These are phyloP conservation scores for Sycobia sp. DNA, from an alignment of 1,140 invertebrate species.

Conservation along the genomic window DNA sequence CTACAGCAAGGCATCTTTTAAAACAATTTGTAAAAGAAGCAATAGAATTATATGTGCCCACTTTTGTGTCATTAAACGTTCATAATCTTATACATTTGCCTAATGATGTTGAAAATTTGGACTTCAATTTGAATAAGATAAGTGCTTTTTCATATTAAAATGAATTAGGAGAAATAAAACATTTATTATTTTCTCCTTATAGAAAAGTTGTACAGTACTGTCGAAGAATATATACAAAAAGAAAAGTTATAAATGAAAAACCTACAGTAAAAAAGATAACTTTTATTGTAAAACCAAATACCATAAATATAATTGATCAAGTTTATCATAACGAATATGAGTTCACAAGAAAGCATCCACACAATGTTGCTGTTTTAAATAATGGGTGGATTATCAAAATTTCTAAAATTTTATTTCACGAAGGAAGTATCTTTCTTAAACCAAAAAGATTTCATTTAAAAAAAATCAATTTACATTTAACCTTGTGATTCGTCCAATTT, in stretches of 20 bases:
- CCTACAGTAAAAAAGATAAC: not conserved
- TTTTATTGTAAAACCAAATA: not conserved
- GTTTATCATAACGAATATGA: not conserved
- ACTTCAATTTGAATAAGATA: not conserved
- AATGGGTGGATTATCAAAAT: not conserved
- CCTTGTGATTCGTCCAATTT: not conserved
- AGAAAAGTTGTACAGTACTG: not conserved
- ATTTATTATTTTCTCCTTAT: not conserved
- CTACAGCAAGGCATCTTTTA: not conserved
- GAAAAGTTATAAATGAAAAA: not conserved
- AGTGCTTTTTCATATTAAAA: not conserved
- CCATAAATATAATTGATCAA: not conserved
- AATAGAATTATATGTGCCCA: not conserved
- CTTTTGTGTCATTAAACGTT: not conserved
- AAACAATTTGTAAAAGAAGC: not conserved
- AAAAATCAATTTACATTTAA: not conserved
- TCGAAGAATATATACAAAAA: not conserved
- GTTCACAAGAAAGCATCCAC: not conserved
- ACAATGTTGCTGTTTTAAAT: not conserved
- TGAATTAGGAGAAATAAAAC: not conserved
- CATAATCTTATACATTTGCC: slow-evolving; percentile 4
- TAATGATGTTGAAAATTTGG: not conserved
- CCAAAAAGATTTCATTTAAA: not conserved
- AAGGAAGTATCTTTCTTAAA: not conserved
- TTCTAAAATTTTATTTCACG: not conserved